Percentiles rank a stretch among this genome's conserved stretches.
Evolutionary conservation across 2,113 vertebrate species (phyloP).

Genomic region (Percopsis transmontana): DNA sequence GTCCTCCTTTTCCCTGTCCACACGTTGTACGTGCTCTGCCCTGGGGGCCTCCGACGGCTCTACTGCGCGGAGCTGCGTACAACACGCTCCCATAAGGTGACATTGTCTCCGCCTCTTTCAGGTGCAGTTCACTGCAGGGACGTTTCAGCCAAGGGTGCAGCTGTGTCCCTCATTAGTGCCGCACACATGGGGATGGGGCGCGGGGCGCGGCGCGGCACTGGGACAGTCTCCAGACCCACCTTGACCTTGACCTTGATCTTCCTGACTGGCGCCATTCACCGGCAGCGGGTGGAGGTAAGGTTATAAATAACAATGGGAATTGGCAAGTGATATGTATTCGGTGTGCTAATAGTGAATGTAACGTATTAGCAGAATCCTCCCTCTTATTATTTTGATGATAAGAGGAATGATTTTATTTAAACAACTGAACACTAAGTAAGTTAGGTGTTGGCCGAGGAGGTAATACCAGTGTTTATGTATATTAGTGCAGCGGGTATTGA

Average conservation of each 20-base stretch:
- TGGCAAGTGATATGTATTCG: not conserved
- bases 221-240: conserved; percentile 60
- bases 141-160: conserved; percentile 59
- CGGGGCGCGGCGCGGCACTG: conserved; percentile 47
- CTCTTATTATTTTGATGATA: no score
- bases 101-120: conserved; percentile 63
- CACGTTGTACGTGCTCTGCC: conserved; percentile 21
- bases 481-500: no score
- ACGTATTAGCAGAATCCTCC: conserved; percentile 10
- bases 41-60: conserved; percentile 32
- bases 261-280: conserved; percentile 46
- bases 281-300: conserved; percentile 34
- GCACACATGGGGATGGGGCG: conserved; percentile 48
- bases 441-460: no score
- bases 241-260: conserved; percentile 65
- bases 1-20: conserved; percentile 1
- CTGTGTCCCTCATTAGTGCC: conserved; percentile 72
- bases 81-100: conserved; percentile 70
- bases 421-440: no score
- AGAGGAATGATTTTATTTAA: no score
- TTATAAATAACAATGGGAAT: conserved; percentile 40
- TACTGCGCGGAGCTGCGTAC: conserved; percentile 29
- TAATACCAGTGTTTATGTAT: no score
- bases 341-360: conserved; percentile 21
- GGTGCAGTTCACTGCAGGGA: conserved; percentile 60